A percentile compares a stretch with the other conserved stretches of the same genome.
Evolutionary conservation across 2,113 vertebrate species (phyloP).

Genomic region (Cacatua alba): DNA sequence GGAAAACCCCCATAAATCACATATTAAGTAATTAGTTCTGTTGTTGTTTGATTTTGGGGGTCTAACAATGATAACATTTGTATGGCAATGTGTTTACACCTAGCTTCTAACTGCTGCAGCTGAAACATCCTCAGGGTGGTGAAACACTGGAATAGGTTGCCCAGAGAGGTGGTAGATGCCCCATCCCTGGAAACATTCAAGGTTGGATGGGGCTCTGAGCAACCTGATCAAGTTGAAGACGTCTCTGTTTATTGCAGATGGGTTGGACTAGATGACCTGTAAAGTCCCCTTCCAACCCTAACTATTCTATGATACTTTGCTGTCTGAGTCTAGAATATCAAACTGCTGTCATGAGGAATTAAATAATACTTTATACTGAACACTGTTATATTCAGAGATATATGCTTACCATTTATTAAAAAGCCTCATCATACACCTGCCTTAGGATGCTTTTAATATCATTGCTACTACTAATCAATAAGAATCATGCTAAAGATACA

Average conservation of each 20-base stretch:
- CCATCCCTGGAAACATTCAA: background rate
- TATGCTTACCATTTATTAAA: background rate
- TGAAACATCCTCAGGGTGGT: constrained; percentile 20
- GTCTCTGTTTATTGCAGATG: fast-evolving
- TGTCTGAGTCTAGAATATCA: constrained; percentile 32
- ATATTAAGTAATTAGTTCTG: constrained; percentile 32
- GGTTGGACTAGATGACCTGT: background rate
- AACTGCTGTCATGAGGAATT: constrained; percentile 23
- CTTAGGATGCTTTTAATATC: background rate
- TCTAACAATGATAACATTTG: constrained; percentile 26
- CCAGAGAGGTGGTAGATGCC: too few relatives aligned
- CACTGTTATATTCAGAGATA: background rate
- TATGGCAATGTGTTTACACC: constrained; percentile 7
- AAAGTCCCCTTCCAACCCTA: background rate
- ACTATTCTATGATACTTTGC: background rate
- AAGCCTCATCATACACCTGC: background rate
- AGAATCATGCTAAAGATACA: background rate
- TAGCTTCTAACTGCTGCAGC: constrained; percentile 31
- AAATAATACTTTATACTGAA: background rate
- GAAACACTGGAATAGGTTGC: background rate
- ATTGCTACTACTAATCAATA: background rate
- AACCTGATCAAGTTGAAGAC: background rate
- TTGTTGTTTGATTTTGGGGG: constrained; percentile 51
- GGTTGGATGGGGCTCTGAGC: background rate
- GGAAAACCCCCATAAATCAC: background rate